phyloP scores from a whole-genome alignment of 2,888 invertebrate genomes.

The Patella caerulea region DNA sequence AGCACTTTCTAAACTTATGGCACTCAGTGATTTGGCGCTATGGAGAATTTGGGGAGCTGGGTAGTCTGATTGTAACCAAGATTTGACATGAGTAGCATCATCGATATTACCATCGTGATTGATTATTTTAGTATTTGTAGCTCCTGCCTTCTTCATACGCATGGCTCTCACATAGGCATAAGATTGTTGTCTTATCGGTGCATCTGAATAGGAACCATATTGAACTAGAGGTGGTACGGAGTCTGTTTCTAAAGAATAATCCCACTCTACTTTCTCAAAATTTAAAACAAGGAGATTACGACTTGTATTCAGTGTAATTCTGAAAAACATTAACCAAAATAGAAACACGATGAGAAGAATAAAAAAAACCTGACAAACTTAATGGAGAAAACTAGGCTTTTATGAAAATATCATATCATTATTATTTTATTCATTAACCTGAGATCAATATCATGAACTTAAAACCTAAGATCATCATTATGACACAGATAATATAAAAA shows the following conservation, averaged over 20 bases:
- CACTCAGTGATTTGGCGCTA: slow-evolving; percentile 65
- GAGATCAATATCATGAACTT: too few species aligned
- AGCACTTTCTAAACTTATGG: slow-evolving; percentile 57
- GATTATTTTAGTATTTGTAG: slow-evolving; percentile 63
- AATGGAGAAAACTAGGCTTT: neutral
- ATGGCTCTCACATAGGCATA: slow-evolving; percentile 69
- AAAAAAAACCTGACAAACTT: neutral
- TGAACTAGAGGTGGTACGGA: slow-evolving; percentile 67
- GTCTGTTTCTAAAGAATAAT: slow-evolving; percentile 67
- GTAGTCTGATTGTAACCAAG: slow-evolving; percentile 45
- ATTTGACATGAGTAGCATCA: slow-evolving; percentile 19
- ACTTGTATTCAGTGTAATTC: slow-evolving; percentile 68
- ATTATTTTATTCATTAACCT: too few species aligned
- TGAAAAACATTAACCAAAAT: slow-evolving; percentile 41
- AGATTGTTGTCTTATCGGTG: slow-evolving; percentile 64
- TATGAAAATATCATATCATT: too few species aligned
- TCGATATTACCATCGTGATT: slow-evolving; percentile 37
- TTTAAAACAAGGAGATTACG: slow-evolving; percentile 67
- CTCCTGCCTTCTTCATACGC: slow-evolving; percentile 67
- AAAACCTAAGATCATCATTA: too few species aligned
- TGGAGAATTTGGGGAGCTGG: slow-evolving; percentile 59
- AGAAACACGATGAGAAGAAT: neutral
- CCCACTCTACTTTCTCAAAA: slow-evolving; percentile 69
- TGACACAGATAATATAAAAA: too few species aligned
- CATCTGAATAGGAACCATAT: slow-evolving; percentile 66